phyloP scores from a whole-genome alignment of 2,888 invertebrate genomes.

The Aquatica leii region DNA sequence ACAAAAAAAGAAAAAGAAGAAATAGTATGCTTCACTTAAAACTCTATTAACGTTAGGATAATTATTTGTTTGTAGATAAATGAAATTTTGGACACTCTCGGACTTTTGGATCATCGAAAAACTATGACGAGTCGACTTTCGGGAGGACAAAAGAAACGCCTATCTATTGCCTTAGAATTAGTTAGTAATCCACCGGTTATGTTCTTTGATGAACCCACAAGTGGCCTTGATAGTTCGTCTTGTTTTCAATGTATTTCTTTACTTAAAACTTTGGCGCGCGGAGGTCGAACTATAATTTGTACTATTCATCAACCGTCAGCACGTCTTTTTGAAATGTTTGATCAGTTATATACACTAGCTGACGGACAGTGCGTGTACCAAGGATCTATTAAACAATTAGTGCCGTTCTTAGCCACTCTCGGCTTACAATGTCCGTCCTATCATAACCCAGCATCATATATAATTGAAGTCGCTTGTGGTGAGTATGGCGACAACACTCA shows the following conservation, averaged over 20 bases:
- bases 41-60: not conserved
- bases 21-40: slow-evolving; percentile 86
- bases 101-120: slow-evolving; percentile 84
- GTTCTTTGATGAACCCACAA: slow-evolving; percentile 98
- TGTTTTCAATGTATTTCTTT: slow-evolving; percentile 94
- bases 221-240: slow-evolving; percentile 94
- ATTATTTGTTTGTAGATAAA: slow-evolving; percentile 71
- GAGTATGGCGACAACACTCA: slow-evolving; percentile 93
- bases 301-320: slow-evolving; percentile 98
- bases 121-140: slow-evolving; percentile 93
- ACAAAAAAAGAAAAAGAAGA: slow-evolving; percentile 76
- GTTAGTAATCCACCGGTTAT: slow-evolving; percentile 97
- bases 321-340: slow-evolving; percentile 95
- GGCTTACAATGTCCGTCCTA: slow-evolving; percentile 93
- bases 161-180: slow-evolving; percentile 92
- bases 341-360: slow-evolving; percentile 91
- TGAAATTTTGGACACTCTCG: slow-evolving; percentile 90
- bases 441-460: slow-evolving; percentile 96
- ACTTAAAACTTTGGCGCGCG: slow-evolving; percentile 86
- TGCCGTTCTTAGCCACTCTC: slow-evolving; percentile 81
- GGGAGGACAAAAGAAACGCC: slow-evolving; percentile 93
- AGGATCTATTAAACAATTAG: slow-evolving; percentile 84
- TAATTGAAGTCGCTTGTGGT: slow-evolving; percentile 96
- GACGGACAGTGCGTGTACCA: slow-evolving; percentile 96
- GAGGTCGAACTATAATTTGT: slow-evolving; percentile 93